These are phyloP conservation scores for Colinus virginianus DNA, from an alignment of 2,113 vertebrate species.

Conservation along the genomic window DNA sequence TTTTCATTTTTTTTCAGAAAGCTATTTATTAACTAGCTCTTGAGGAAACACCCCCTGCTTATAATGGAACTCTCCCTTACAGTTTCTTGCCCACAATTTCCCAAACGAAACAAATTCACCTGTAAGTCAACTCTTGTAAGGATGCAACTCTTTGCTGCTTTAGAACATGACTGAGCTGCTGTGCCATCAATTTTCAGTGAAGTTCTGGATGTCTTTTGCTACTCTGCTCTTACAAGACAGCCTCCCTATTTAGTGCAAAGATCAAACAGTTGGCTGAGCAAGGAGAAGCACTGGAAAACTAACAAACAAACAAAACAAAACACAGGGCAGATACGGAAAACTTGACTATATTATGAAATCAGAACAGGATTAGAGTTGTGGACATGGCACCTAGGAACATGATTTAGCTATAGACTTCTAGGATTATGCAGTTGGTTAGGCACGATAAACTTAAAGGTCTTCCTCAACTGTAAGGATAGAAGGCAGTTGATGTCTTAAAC, in stretches of 20 bases:
- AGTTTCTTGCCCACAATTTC: neutral
- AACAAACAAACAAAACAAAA: neutral
- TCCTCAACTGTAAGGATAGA: neutral
- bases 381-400: neutral
- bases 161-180: neutral
- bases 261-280: neutral
- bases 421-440: neutral
- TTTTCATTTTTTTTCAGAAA: neutral
- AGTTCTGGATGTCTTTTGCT: neutral
- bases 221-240: neutral
- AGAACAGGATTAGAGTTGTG: conserved; percentile 17
- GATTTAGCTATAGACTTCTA: neutral
- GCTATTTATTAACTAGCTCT: neutral
- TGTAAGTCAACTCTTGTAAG: neutral
- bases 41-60: neutral
- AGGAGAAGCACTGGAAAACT: neutral
- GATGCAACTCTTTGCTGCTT: neutral
- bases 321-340: neutral
- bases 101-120: neutral
- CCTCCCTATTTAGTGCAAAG: neutral
- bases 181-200: neutral
- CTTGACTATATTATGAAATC: neutral
- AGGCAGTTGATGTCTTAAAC: too few relatives aligned
- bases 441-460: neutral
- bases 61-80: neutral